Base-by-base conservation (phyloP, 2,797 vertebrate species). In the Selene dorsalis region DNA sequence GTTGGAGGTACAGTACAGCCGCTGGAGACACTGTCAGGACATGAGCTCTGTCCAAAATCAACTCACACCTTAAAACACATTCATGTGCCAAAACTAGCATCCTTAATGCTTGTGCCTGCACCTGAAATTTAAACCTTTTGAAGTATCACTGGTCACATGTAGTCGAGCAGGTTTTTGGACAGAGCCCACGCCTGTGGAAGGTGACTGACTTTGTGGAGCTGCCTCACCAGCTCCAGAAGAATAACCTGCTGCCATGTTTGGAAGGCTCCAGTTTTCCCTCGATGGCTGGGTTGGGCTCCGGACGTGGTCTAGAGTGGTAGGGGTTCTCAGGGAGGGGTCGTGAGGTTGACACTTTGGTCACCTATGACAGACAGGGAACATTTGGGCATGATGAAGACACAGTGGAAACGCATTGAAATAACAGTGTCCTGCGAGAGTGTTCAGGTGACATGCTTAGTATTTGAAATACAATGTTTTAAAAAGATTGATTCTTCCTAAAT, bases 331-430 rank as follows among this genome's bases (percentile, higher is more conserved):
- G 97, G 39, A 96, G 6, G 62, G 98, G 93, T 43, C 98, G 95
- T 0, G 94, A 76, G 58, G 98, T 99, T 52, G 95, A 87, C 94
- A 99, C 98, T 94, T 99, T 99, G 2, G 98, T 99, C 88, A 98
- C 96, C 98, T 99, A 88, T 47, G 35, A 77, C 82, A 79, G 50
- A 66, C 52, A 76, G 39, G 10, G 17, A 64, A 62, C 2, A 55
- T 35, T 6, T 35, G 32, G 13, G 20, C 1, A 22, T 7, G 5
- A 53, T 35, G n/a, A n/a, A 8, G 62, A 35, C 24, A 53, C 12
- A 69, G 30, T 22, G 2, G 6, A 43, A 53, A 64, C 12, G 56
- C 9, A n/a, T 4, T 41, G 14, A 62, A 35, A 53, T 32, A 30
- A 73, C 10, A 32, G 10, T 55, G 26, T 43, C 3, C 26, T 20